Base-by-base conservation (phyloP, 2,888 invertebrate genomes). In the Ectemnius continuus region DNA sequence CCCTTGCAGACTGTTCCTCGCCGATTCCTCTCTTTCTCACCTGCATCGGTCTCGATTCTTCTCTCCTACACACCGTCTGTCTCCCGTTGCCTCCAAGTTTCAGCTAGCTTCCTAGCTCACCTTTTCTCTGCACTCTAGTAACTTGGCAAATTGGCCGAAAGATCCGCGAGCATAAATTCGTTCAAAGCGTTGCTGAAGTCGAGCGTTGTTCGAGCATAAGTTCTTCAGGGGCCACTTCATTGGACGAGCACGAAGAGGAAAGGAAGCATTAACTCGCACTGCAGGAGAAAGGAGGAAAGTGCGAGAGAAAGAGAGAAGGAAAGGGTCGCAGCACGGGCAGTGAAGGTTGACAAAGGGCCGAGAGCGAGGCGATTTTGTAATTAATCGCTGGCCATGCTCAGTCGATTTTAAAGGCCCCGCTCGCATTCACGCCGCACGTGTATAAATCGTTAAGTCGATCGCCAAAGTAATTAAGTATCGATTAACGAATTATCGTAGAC, bases 391-490 rank as follows among this genome's bases (percentile, higher is more conserved):
- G 58, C 65, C 57, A 48, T 16, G 59, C 36, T 48, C 63, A 62
- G 62, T 67, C 47, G 16, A 46, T 68, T 67, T 56, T 26, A 59
- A 58, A 66, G 47, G 57, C 23, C 48, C 36, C 61, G 61, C 52
- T 61, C 61, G 69, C 71, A 70, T 67, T 75, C 66, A 70, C 60
- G 62, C 56, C 63, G 70, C 74, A 59, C 73, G 71, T 66, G 70
- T 52, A 36, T 36, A 73, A 70, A 76, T 70, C 79, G 75, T 77
- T 76, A 60, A 75, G 45, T 47, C 67, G 70, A 75, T 74, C 70
- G 70, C 67, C 28, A 11, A 62, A 47, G 66, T 76, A 79, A 79
- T 79, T 79, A 79, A 79, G 64, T 56, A 66, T 68, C 70, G 67
- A 79, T 65, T 69, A 79, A 73, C 71, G 61, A 71, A 79, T 73